Base-by-base conservation (phyloP, 2,888 invertebrate genomes). In the Drosophila koepferae region DNA sequence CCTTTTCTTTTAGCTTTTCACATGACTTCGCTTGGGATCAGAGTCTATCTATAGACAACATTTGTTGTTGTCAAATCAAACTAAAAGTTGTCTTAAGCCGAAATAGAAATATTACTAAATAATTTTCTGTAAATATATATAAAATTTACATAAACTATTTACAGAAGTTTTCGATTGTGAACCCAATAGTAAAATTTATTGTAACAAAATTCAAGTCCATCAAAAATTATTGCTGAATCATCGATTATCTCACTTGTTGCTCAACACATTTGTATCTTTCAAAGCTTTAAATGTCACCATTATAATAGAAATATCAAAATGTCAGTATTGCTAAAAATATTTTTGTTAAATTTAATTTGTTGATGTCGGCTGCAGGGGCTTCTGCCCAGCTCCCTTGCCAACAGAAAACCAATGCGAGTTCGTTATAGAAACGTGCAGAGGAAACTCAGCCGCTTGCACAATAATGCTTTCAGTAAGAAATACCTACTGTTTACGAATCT, bases 401-500 rank as follows among this genome's bases (percentile, higher is more conserved):
- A 59, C 18, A 40, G 9, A 38, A 16, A 23, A 31, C n/a, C 44
- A 63, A 78, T 80, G 78, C n/a, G 31, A 48, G 23, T 20, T 55
- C 51, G 20, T 8, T 78, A 64, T 60, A 69, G 38, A 53, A 34
- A 31, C 14, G 7, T 77, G n/a, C 7, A 18, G 6, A 53, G 53
- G 46, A 10, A 20, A 10, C 7, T 79, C 14, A 38, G 51, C 6
- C 81, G 60, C 6, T 64, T 49, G 46, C 62, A 89, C 43, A 58
- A 54, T 55, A 88, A 89, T 72, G 95, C 95, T 40, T 96, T 96
- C 89, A 94, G 92, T 85, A 91, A 92, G 34, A 96, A 95, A 92
- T 95, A 96, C 93, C 94, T 97, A 68, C 93, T 97, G 65, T 94
- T 95, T 79, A 98, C 98, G 36, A 98, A 98, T 93, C 94, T 97